Percentiles rank a stretch among this genome's conserved stretches.
Conservation (phyloP, 2,113 vertebrate species). For the Cariama cristata region DNA sequence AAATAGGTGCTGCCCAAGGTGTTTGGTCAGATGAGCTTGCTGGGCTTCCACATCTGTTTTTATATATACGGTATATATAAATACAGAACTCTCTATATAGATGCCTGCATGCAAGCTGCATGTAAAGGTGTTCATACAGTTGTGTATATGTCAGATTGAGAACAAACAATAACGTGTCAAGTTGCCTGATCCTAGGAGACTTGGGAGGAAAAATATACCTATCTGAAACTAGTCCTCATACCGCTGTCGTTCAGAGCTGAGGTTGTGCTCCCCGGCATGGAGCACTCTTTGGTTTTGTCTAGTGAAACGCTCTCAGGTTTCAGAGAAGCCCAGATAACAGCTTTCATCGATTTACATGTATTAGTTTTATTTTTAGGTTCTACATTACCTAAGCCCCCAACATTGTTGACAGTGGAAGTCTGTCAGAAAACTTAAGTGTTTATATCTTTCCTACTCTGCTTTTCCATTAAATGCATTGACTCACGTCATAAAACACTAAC, state of each 20-base stretch:
- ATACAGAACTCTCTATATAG: background rate
- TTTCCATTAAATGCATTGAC: background rate
- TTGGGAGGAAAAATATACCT: background rate
- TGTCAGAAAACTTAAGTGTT: background rate
- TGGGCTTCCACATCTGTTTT: background rate
- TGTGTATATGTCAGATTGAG: background rate
- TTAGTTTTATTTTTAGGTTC: background rate
- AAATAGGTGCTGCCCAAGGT: background rate
- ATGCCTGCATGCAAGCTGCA: background rate
- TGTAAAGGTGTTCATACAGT: rapidly evolving
- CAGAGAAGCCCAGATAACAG: background rate
- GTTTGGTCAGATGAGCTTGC: background rate
- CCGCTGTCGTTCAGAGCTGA: rapidly evolving
- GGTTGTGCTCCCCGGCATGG: background rate
- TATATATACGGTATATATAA: rapidly evolving
- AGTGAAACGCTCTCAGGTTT: background rate
- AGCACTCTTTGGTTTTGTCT: rapidly evolving
- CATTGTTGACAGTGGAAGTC: too few species aligned
- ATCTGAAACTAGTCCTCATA: too few species aligned
- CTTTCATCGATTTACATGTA: background rate
- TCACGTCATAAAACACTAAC: rapidly evolving
- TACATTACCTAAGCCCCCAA: rapidly evolving
- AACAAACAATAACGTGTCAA: rapidly evolving
- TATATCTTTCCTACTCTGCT: background rate
- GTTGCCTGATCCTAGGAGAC: background rate